Percentiles rank a stretch among this genome's conserved stretches.
phyloP scores from a whole-genome alignment of 2,797 vertebrate genomes.

The Phoebastria nigripes region DNA sequence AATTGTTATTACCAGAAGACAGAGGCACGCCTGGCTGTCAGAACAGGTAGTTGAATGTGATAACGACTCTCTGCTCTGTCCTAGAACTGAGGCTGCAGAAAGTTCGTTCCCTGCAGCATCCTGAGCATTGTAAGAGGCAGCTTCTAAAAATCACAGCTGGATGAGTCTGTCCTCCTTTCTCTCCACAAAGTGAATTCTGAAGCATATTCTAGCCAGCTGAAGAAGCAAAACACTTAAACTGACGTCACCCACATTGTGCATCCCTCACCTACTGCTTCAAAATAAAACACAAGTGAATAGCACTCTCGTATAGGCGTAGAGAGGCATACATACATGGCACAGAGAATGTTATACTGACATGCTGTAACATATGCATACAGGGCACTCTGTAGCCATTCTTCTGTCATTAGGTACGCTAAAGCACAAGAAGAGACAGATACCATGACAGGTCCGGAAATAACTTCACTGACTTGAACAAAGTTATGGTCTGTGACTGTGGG shows the following conservation, averaged over 20 bases:
- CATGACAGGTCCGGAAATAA: not conserved
- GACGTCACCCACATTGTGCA: not conserved
- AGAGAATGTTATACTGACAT: not conserved
- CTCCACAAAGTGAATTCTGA: not conserved
- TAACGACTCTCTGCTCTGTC: not conserved
- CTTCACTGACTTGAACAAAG: not conserved
- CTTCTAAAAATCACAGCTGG: not conserved
- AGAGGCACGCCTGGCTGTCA: not conserved
- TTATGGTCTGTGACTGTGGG: not conserved
- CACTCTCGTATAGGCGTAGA: not conserved
- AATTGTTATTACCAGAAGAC: not conserved
- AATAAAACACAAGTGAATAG: not conserved
- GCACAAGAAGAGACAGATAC: not conserved
- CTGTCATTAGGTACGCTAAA: not conserved
- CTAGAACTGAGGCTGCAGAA: not conserved
- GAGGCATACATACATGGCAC: not conserved
- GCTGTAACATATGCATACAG: not conserved
- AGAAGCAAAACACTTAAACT: not conserved
- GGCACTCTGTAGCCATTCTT: not conserved
- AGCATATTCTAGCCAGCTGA: not conserved
- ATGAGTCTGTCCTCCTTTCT: not conserved
- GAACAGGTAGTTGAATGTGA: not conserved
- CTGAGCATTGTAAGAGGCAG: not conserved
- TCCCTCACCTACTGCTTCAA: not conserved
- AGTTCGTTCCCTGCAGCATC: not conserved